Evolutionary conservation across 2,797 vertebrate species (phyloP).

Genomic region (Brotula barbata): DNA sequence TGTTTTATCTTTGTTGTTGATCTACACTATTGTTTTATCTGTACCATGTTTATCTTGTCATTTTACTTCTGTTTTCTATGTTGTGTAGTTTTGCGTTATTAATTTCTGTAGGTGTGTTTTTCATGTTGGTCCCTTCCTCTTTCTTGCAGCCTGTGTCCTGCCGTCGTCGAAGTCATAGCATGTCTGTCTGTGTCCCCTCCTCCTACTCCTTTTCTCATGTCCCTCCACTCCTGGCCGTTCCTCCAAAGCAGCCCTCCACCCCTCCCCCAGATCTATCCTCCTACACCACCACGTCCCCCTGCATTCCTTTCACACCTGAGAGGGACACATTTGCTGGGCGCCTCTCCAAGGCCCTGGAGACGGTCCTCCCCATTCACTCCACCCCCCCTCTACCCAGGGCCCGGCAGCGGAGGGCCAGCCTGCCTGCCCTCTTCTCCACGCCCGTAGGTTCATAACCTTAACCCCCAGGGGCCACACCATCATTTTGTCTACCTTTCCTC

Average conservation of each 20-base stretch:
- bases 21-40: not conserved
- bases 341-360: conserved; percentile 96
- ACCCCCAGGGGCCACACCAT: conserved; percentile 15
- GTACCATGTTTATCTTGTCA: conserved; percentile 8
- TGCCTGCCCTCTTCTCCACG: conserved; percentile 94
- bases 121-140: conserved; percentile 50
- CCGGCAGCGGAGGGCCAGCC: conserved; percentile 91
- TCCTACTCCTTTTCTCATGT: conserved; percentile 76
- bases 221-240: conserved; percentile 71
- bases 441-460: conserved; percentile 86
- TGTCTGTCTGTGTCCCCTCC: conserved; percentile 93
- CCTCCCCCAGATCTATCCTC: conserved; percentile 86
- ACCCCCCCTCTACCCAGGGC: conserved; percentile 85
- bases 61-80: conserved; percentile 26
- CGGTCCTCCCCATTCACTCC: conserved; percentile 92
- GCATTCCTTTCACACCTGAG: conserved; percentile 79
- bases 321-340: conserved; percentile 93
- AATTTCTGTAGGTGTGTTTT: conserved; percentile 62
- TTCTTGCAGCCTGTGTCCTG: conserved; percentile 68
- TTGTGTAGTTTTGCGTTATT: conserved; percentile 30
- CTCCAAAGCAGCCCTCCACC: conserved; percentile 83
- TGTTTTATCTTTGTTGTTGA: no score
- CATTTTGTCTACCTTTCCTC: conserved; percentile 19
- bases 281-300: conserved; percentile 77
- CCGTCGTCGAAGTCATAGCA: conserved; percentile 91